Evolutionary conservation across 1,140 invertebrate species (phyloP), one percentile per base, ranked within the genome.

Genomic region (Drosophila nannoptera): DNA sequence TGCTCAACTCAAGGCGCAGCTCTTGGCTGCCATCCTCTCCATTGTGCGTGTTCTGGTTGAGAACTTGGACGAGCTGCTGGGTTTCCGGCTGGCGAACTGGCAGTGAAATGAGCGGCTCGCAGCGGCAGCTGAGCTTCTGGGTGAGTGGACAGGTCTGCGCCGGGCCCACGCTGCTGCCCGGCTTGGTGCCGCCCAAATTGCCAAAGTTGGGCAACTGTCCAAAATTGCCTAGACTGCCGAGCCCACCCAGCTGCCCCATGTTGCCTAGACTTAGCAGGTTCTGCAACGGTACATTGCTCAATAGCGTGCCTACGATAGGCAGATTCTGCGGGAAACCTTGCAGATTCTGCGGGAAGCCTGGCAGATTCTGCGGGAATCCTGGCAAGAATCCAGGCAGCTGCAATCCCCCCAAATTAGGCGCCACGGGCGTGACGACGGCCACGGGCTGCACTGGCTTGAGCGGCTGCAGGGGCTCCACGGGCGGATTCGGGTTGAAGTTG

Each of bases 61-160:
- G 22, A 11, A 88, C 88, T 31, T 73, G 71, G 29, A 88, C 48
- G 38, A 66, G 52, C 4, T 7, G 12, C 6, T 80, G 54, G 5
- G 55, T 7, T 42, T 49, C 42, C 32, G 7, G 2, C 16, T 77
- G 55, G 33, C 74, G 33, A 0, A 63, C 42, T 7, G 67, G 63
- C 32, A 72, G 8, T 40, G 78, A 60, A 4, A 87, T 1, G 11
- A 87, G 9, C 0, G 75, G 73, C 29, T 88, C 86, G n/a, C 86
- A 88, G 65, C 86, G 86, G 14, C 86, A 88, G 12, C 35, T 73
- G 0, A 83, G 78, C 46, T 73, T 83, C 56, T 88, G 86, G 55
- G 60, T 68, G 0, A 86, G 12, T 0, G 81, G 71, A 33, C 83
- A 87, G 3, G 61, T 43, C 7, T 58, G 69, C 11, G 43, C 22